A percentile compares a stretch with the other conserved stretches of the same genome.
Evolutionary conservation across 2,797 vertebrate genomes (phyloP).

Genomic region (Hylomyscus alleni): DNA sequence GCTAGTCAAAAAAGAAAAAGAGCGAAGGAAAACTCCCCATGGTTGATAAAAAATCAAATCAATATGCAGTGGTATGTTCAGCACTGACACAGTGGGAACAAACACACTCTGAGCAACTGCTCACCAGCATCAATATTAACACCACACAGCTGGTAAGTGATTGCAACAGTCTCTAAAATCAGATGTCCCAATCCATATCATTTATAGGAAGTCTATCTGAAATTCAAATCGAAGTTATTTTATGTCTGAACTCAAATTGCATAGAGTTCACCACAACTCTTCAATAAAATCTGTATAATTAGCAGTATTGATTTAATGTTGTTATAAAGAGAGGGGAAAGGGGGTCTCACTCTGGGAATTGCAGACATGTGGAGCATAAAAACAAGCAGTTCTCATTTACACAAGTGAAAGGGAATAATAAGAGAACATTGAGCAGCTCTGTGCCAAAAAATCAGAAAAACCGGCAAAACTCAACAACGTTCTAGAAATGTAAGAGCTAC

Average conservation of each 20-base stretch:
- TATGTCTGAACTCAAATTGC: constrained; percentile 68
- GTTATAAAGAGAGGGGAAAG: constrained; percentile 58
- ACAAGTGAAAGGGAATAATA: background rate
- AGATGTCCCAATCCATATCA: constrained; percentile 37
- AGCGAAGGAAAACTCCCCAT: background rate
- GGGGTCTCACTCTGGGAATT: constrained; percentile 32
- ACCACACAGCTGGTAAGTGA: background rate
- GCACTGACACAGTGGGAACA: background rate
- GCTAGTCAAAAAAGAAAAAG: background rate
- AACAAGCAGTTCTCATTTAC: constrained; percentile 28
- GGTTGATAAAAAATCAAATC: background rate
- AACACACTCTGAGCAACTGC: background rate
- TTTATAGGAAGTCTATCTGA: constrained; percentile 61
- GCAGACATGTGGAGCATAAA: constrained; percentile 34
- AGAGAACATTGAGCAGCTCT: background rate
- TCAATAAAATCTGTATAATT: constrained; percentile 73
- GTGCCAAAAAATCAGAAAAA: background rate
- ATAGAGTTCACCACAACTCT: constrained; percentile 72
- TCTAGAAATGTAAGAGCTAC: background rate
- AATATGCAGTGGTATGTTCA: background rate
- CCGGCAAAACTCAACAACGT: background rate
- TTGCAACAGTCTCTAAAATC: constrained; percentile 31
- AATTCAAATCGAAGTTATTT: constrained; percentile 75
- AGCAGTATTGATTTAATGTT: constrained; percentile 75
- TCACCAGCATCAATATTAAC: background rate